Evolutionary conservation across 2,113 vertebrate genomes (phyloP), one percentile per base, ranked within the genome.

Genomic region (Cervus canadensis): DNA sequence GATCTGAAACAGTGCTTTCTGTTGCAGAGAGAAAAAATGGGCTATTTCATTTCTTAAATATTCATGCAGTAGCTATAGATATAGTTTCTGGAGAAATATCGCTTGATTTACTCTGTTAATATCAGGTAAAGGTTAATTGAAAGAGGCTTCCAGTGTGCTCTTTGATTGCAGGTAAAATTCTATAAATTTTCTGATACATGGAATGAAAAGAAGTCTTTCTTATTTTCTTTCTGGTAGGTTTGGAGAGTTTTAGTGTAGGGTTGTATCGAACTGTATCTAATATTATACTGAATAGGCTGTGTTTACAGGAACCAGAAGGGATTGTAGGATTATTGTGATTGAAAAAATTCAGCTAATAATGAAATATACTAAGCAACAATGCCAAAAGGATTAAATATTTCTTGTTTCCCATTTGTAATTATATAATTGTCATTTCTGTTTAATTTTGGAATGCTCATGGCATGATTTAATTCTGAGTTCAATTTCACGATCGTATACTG

Each of bases 401-500:
- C 30, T 82, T 91, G 43, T 82, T 87, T 97, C 30, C 78, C n/a
- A 57, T 91, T 96, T 97, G 36, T 96, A 97, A 94, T 96, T 98
- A 95, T 94, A 59, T 6, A 88, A 17, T 95, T 97, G 52, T 94
- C 40, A 95, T 74, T 95, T 93, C 95, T 94, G 45, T 21, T 97
- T 97, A 89, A 83, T 94, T 98, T 97, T 97, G 87, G 33, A 91
- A 87, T 96, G 76, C 86, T 83, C 33, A 21, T 48, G 64, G 45
- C 54, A 91, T 97, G 90, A 91, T 87, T 97, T 96, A 96, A 85
- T 50, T 92, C 12, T 83, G 81, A 50, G 7, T 91, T 97, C 96
- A 97, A 96, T 98, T 97, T 97, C 94, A 33, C 83, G 76, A 23
- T 95, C n/a, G 74, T 85, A 86, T 56, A 85, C 62, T 97, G 48